These are phyloP conservation scores for Trypoxylus dichotomus DNA, from an alignment of 1,140 invertebrate species.

Conservation along the genomic window DNA sequence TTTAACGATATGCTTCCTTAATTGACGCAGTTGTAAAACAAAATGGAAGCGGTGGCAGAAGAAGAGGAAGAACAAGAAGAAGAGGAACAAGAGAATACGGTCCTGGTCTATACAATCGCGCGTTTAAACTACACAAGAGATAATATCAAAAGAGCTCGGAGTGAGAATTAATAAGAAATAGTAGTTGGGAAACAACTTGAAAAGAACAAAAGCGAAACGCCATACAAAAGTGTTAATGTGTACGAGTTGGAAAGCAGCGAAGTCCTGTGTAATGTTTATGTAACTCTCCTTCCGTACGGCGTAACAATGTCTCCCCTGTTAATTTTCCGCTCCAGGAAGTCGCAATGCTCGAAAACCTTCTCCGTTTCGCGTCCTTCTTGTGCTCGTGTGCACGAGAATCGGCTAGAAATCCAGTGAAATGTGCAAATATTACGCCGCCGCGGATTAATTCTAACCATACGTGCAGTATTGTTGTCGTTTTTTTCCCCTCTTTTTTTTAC, in stretches of 20 bases:
- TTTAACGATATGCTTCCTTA: neutral
- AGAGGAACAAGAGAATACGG: neutral
- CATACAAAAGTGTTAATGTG: slow-evolving; percentile 30
- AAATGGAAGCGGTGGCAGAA: neutral
- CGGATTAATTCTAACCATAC: slow-evolving; percentile 16
- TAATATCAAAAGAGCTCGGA: neutral
- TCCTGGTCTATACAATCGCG: neutral
- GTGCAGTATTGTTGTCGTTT: neutral
- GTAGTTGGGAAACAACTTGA: slow-evolving; percentile 16
- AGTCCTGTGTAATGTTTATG: slow-evolving; percentile 28
- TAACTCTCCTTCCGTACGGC: neutral
- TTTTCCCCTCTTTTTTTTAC: neutral
- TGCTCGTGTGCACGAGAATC: neutral
- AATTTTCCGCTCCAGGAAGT: slow-evolving; percentile 27
- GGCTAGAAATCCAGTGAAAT: neutral
- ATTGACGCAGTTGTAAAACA: neutral
- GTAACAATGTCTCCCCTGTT: slow-evolving; percentile 23
- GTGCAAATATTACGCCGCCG: slow-evolving; percentile 3
- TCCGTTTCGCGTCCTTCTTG: neutral
- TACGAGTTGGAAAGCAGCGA: slow-evolving; percentile 24
- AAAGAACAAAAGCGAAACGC: slow-evolving; percentile 28
- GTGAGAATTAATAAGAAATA: slow-evolving; percentile 18
- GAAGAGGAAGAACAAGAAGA: too few relatives aligned
- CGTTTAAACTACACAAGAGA: slow-evolving; percentile 10
- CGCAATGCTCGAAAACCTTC: slow-evolving; percentile 21